phyloP scores from a whole-genome alignment of 2,797 vertebrate genomes.

The Lutjanus argentimaculatus region DNA sequence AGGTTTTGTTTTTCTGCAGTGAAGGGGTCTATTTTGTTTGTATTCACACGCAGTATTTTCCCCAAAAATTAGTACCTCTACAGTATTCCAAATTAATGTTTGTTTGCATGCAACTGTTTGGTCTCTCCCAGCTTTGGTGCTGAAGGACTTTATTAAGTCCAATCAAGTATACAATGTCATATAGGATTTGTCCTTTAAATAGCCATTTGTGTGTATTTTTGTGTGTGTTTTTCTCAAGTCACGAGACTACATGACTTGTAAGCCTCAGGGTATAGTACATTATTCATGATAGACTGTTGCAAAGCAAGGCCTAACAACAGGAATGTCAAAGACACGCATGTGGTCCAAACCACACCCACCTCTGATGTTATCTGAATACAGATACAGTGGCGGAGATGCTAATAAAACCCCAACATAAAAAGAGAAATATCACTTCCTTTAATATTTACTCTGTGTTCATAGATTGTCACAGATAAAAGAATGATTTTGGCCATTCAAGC shows the following conservation, averaged over 20 bases:
- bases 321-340: background rate
- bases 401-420: conserved; percentile 18
- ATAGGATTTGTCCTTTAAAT: background rate
- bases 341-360: background rate
- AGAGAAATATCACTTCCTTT: conserved; percentile 7
- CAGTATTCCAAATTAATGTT: background rate
- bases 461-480: conserved; percentile 46
- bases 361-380: conserved; percentile 10
- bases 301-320: background rate
- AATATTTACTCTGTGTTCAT: conserved; percentile 25
- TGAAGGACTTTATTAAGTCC: background rate
- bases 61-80: too few relatives aligned
- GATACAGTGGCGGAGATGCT: conserved; percentile 13
- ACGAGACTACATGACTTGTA: background rate
- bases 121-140: background rate
- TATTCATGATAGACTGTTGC: background rate
- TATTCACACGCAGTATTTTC: too few relatives aligned
- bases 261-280: background rate
- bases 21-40: background rate
- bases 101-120: background rate
- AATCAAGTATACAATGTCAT: background rate
- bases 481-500: conserved; percentile 22
- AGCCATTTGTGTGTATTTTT: background rate
- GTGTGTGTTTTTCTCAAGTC: background rate
- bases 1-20: background rate